Evolutionary conservation across 2,888 invertebrate genomes (phyloP), one percentile per base, ranked within the genome.

Genomic region (Ormia ochracea): DNA sequence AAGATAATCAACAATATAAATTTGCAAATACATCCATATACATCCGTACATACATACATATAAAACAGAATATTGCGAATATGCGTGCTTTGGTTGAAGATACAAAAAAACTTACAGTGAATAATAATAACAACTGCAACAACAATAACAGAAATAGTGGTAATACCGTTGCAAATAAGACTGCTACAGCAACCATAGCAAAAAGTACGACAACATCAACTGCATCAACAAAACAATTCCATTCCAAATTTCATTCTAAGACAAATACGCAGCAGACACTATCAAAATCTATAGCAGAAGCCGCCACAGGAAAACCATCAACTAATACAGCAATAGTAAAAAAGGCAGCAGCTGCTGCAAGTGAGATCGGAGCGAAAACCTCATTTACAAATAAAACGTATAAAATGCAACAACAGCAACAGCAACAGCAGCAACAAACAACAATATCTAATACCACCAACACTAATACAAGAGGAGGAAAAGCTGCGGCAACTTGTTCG

Each of bases 1-100:
- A 65, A 56, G n/a, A 14, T n/a, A 56, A 58, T 31, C 68, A 75
- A 33, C 68, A 74, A 75, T 63, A 63, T 48, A 70, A 43, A 43
- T 75, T 73, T 56, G 36, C 23, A n/a, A n/a, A n/a, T n/a, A n/a
- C n/a, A n/a, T n/a, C n/a, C n/a, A n/a, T n/a, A n/a, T n/a, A n/a
- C n/a, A n/a, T n/a, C n/a, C n/a, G n/a, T n/a, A n/a, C n/a, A n/a
- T n/a, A n/a, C n/a, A n/a, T n/a, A n/a, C 65, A 70, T 14, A 36
- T 69, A 45, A 31, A 72, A 61, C 38, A 59, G 36, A 69, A 70
- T 65, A 23, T 61, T 72, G 43, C 61, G 76, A 87, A 85, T 84
- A 89, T 89, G 88, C 88, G 88, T 85, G 86, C 87, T 80, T 83
- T 89, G 83, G 86, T 84, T 81, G 88, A 88, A 82, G 88, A 88